These are phyloP conservation scores for Narcine bancroftii DNA, from an alignment of 2,113 vertebrate genomes.

Conservation along the genomic window DNA sequence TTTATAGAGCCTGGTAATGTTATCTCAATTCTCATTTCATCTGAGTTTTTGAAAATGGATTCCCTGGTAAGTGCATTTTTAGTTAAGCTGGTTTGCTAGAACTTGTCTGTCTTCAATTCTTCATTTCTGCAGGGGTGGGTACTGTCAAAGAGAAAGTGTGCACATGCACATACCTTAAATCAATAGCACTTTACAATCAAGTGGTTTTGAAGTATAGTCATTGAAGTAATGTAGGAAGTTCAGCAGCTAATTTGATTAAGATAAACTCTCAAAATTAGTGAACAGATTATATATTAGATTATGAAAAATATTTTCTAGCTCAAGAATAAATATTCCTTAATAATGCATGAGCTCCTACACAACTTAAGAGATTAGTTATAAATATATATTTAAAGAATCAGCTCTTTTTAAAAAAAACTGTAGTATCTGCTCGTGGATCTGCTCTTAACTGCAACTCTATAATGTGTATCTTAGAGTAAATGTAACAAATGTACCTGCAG, in stretches of 20 bases:
- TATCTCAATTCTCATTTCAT: slow-evolving; percentile 98
- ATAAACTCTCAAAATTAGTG: too few relatives aligned
- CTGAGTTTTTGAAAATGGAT: slow-evolving; percentile 99
- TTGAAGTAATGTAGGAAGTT: too few relatives aligned
- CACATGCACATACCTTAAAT: too few relatives aligned
- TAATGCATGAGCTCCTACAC: too few relatives aligned
- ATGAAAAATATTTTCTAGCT: too few relatives aligned
- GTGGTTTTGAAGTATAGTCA: too few relatives aligned
- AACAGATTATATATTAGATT: too few relatives aligned
- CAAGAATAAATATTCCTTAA: too few relatives aligned
- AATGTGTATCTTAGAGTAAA: background rate
- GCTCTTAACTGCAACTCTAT: background rate
- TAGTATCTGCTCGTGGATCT: background rate
- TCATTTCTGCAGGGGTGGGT: background rate
- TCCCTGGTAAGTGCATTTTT: slow-evolving; percentile 80
- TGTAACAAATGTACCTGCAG: background rate
- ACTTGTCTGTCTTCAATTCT: background rate
- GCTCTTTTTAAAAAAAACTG: background rate
- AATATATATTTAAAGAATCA: background rate
- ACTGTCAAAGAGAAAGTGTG: too few relatives aligned
- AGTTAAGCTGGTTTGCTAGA: background rate
- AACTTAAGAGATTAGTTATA: too few relatives aligned
- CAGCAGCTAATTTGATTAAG: too few relatives aligned
- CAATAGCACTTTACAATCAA: too few relatives aligned
- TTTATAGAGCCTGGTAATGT: slow-evolving; percentile 96